These are phyloP conservation scores for Perithous albicinctus DNA, from an alignment of 2,888 invertebrate genomes.

Conservation along the genomic window DNA sequence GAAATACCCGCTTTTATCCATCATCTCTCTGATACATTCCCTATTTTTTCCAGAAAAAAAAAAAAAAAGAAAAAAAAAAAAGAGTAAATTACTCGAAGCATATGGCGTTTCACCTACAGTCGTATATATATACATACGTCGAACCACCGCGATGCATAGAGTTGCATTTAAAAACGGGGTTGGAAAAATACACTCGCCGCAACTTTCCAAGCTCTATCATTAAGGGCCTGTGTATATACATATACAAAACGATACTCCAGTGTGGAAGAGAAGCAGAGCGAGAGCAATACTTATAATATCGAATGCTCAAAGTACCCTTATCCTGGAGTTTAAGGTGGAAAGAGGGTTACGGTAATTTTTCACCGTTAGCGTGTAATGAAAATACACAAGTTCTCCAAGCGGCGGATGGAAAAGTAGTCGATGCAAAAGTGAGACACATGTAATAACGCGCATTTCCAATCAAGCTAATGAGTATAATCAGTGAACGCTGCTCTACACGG, in stretches of 20 bases:
- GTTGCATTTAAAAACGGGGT: constrained; percentile 22
- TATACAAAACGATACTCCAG: neutral
- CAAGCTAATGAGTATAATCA: constrained; percentile 80
- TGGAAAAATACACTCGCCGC: constrained; percentile 34
- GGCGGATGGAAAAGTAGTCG: constrained; percentile 28
- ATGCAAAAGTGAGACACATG: constrained; percentile 46
- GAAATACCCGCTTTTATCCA: no score
- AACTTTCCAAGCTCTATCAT: constrained; percentile 40
- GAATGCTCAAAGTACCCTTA: constrained; percentile 25
- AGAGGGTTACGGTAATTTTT: neutral
- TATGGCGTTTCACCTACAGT: neutral
- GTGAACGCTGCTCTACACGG: constrained; percentile 51
- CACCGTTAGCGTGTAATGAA: constrained; percentile 21
- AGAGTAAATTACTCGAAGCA: neutral
- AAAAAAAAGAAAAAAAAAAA: neutral
- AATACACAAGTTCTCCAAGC: constrained; percentile 43
- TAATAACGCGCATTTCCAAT: constrained; percentile 78
- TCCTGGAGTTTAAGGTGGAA: neutral
- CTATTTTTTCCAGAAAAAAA: no score
- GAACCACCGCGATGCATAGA: neutral
- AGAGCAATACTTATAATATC: constrained; percentile 35
- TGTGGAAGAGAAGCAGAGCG: neutral
- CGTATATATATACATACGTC: no score
- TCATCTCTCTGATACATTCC: no score
- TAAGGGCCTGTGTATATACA: constrained; percentile 30